Evolutionary conservation across 2,888 invertebrate species (phyloP), one percentile per base, ranked within the genome.

Genomic region (Aproaerema taeniolella): DNA sequence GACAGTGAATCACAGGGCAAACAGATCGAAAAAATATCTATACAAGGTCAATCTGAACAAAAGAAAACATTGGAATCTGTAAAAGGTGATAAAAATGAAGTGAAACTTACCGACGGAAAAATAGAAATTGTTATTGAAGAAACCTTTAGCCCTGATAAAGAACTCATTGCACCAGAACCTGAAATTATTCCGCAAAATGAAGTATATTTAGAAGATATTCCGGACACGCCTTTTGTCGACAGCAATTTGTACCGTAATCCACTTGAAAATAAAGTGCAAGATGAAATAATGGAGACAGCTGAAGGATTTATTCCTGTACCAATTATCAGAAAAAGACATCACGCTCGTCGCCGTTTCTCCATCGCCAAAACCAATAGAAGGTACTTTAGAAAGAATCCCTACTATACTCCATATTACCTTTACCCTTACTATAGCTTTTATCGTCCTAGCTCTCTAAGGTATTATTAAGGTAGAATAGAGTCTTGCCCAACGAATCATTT

Each of bases 241-340:
- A 43, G 46, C 28, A 50, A 65, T 37, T 51, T 58, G 25, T 57
- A 63, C 15, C 49, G 59, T 30, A 62, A 63, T 43, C 61, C 61
- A n/a, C 39, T 69, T 11, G 40, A 61, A 6, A 52, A 61, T 24
- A 68, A 57, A 31, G 53, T 75, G 39, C 57, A 73, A 34, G 67
- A 68, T 36, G 82, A 83, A 60, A 72, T 79, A 20, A 79, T 85
- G 80, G 74, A 76, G 10, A 71, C 79, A 0, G 82, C 81, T 1
- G 77, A 71, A 8, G 79, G 83, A 4, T 82, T 80, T 31, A 61
- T 67, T 1, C 82, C 80, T 1, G 52, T 71, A 7, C 73, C 82
- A 1, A 56, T 78, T 9, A 61, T 78, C 2, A 56, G 47, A 12
- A 59, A 57, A 43, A 62, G 56, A 25, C 55, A 48, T 42, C 53